phyloP scores from a whole-genome alignment of 2,113 vertebrate species.

The Bubo scandiacus region DNA sequence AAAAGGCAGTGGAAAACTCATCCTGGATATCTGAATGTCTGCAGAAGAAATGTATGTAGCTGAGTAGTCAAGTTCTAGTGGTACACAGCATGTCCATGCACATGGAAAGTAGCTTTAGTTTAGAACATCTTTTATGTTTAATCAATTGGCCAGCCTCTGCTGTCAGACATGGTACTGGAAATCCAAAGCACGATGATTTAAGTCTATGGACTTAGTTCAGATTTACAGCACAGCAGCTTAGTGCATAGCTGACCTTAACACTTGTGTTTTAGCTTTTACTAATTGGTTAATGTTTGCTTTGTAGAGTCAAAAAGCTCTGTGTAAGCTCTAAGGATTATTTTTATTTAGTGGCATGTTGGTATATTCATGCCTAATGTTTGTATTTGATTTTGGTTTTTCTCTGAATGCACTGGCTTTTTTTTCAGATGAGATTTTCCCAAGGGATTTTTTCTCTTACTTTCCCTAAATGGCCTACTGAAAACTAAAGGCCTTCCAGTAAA shows the following conservation, averaged over 20 bases:
- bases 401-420: neutral
- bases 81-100: accelerated
- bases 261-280: constrained; percentile 43
- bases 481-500: constrained; percentile 21
- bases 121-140: neutral
- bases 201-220: constrained; percentile 26
- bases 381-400: neutral
- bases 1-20: neutral
- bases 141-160: neutral
- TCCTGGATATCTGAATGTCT: neutral
- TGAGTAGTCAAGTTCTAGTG: neutral
- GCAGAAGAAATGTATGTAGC: neutral
- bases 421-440: constrained; percentile 16
- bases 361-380: constrained; percentile 40
- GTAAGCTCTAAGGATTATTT: constrained; percentile 45
- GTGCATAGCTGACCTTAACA: neutral
- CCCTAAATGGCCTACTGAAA: constrained; percentile 20
- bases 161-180: neutral
- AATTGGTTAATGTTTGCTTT: constrained; percentile 65
- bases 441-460: neutral
- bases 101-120: neutral
- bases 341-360: constrained; percentile 38
- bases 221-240: neutral
- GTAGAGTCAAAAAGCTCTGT: constrained; percentile 36
- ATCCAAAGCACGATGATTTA: neutral